These are phyloP conservation scores for Sisor rabdophorus DNA, from an alignment of 2,113 vertebrate species.

Conservation along the genomic window DNA sequence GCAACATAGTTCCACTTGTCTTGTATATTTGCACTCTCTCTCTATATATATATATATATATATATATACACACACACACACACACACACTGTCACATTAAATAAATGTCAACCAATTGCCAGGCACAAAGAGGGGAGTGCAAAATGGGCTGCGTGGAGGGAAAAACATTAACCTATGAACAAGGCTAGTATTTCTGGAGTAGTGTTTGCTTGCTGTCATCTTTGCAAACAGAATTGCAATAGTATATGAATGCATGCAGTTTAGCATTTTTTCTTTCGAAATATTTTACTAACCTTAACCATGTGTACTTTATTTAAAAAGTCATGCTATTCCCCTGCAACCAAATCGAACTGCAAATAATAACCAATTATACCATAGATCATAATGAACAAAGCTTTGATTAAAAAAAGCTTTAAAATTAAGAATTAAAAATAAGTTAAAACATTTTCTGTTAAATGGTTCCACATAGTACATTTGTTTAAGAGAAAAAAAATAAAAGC, in stretches of 20 bases:
- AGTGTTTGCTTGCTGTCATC: conserved; percentile 11
- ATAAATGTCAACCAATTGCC: conserved; percentile 41
- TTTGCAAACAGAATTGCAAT: not conserved
- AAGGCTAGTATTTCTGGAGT: conserved; percentile 78
- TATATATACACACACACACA: too few relatives aligned
- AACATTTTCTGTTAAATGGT: conserved; percentile 26
- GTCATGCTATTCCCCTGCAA: conserved; percentile 74
- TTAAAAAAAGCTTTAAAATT: conserved; percentile 51
- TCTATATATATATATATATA: too few relatives aligned
- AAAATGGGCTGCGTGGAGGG: conserved; percentile 32
- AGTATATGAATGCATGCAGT: conserved; percentile 42
- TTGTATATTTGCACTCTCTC: too few relatives aligned
- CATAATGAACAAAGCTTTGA: conserved; percentile 54
- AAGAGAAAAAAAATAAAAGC: conserved; percentile 71
- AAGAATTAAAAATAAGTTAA: conserved; percentile 38
- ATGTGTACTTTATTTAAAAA: conserved; percentile 74
- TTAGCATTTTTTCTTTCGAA: conserved; percentile 47
- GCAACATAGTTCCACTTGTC: too few relatives aligned
- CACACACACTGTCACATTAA: conserved; percentile 65
- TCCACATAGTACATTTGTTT: conserved; percentile 20
- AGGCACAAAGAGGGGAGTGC: not conserved
- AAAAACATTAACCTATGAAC: conserved; percentile 79
- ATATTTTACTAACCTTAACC: conserved; percentile 43
- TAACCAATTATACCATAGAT: conserved; percentile 83
- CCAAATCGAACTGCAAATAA: conserved; percentile 85